These are phyloP conservation scores for Rhinophrynus dorsalis DNA, from an alignment of 2,797 vertebrate species.

Conservation along the genomic window DNA sequence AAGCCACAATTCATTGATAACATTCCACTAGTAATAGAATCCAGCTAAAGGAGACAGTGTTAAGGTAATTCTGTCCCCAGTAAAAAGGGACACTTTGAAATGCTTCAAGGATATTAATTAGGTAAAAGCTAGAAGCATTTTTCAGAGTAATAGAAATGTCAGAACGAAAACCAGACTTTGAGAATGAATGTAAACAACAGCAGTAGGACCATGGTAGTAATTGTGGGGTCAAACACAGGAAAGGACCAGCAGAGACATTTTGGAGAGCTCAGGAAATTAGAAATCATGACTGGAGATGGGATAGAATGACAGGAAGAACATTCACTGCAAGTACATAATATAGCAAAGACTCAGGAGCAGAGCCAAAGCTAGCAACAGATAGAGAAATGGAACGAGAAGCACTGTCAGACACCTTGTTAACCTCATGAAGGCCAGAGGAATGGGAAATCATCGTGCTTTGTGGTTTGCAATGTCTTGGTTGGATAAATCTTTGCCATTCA, in stretches of 20 bases:
- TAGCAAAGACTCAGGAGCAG: too few species aligned
- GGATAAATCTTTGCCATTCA: too few species aligned
- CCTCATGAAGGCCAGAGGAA: too few species aligned
- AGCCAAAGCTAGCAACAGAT: too few species aligned
- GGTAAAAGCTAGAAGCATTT: background rate
- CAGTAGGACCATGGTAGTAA: background rate
- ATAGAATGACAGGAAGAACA: background rate
- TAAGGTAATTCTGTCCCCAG: background rate
- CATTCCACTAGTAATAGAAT: too few species aligned
- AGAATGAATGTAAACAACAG: slow-evolving; percentile 4
- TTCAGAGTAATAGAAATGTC: slow-evolving; percentile 35
- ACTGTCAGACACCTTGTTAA: too few species aligned
- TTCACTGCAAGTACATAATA: background rate
- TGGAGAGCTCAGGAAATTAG: slow-evolving; percentile 27
- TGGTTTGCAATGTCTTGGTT: too few species aligned
- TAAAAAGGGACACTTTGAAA: background rate
- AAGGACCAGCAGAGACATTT: slow-evolving; percentile 1
- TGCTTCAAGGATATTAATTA: slow-evolving; percentile 22
- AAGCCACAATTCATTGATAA: too few species aligned
- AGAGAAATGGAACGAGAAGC: too few species aligned
- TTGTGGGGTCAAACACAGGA: slow-evolving; percentile 11
- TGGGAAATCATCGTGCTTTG: too few species aligned
- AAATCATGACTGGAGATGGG: slow-evolving; percentile 22
- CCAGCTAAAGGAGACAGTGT: too few species aligned
- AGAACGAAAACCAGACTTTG: background rate